These are phyloP conservation scores for Taeniopygia guttata DNA, from an alignment of 2,797 vertebrate species.

Conservation along the genomic window DNA sequence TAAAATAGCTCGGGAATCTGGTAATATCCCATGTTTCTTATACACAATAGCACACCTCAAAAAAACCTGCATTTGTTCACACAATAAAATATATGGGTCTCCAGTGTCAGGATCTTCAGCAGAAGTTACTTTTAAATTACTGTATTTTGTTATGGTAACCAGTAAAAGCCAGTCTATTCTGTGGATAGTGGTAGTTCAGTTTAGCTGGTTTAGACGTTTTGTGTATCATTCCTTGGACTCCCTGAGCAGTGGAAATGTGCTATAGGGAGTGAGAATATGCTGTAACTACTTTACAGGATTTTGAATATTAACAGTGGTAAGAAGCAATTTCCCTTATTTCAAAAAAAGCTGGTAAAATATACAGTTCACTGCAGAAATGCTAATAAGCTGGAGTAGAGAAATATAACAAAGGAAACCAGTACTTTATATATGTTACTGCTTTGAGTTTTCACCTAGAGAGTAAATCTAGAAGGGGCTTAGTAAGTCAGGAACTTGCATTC, in stretches of 20 bases:
- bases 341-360: background rate
- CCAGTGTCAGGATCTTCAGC: background rate
- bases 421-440: background rate
- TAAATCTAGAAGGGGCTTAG: background rate
- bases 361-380: conserved; percentile 36
- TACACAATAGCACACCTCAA: background rate
- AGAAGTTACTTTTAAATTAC: background rate
- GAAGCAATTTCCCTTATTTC: background rate
- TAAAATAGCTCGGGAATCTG: background rate
- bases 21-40: background rate
- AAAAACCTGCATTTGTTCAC: background rate
- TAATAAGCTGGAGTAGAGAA: background rate
- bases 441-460: background rate
- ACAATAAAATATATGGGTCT: background rate
- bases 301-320: background rate
- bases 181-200: background rate
- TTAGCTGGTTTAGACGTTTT: background rate
- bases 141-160: background rate
- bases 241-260: background rate
- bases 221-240: background rate
- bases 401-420: background rate
- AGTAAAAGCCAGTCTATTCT: background rate
- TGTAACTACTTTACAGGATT: background rate
- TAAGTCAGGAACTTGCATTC: background rate
- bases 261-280: background rate